Evolutionary conservation across 2,888 invertebrate species (phyloP).

Genomic region (Drosophila histrio): DNA sequence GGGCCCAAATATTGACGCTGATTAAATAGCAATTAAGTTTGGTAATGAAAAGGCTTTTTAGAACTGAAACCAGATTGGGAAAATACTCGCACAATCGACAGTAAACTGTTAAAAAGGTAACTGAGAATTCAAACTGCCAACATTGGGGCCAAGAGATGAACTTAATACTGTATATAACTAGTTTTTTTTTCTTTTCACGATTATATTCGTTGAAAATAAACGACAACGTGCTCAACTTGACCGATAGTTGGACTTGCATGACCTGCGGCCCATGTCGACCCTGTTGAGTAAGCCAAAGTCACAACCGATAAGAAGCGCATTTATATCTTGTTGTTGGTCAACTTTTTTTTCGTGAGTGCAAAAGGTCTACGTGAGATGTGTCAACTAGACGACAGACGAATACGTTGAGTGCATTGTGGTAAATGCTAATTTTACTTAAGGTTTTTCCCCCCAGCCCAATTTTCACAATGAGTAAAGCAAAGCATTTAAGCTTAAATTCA

Average conservation of each 20-base stretch:
- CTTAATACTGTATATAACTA: constrained; percentile 25
- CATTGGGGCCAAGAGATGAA: background rate
- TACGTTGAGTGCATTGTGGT: constrained; percentile 8
- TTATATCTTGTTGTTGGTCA: constrained; percentile 29
- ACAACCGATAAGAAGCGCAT: constrained; percentile 35
- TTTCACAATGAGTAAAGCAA: background rate
- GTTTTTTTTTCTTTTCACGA: too few relatives aligned
- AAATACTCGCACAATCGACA: background rate
- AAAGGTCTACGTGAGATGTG: constrained; percentile 53
- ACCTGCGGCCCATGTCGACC: constrained; percentile 52
- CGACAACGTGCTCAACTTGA: constrained; percentile 67
- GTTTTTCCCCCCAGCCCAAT: constrained; percentile 12
- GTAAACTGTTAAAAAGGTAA: background rate
- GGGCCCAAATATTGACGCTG: constrained; percentile 63
- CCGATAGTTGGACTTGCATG: constrained; percentile 61
- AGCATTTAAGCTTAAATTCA: constrained; percentile 7
- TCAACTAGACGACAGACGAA: constrained; percentile 9
- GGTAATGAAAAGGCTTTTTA: constrained; percentile 55
- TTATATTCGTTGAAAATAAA: constrained; percentile 14
- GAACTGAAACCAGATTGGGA: constrained; percentile 47
- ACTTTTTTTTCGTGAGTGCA: constrained; percentile 19
- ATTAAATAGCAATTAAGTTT: constrained; percentile 70
- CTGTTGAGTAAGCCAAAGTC: constrained; percentile 48
- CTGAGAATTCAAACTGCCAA: background rate
- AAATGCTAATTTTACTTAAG: constrained; percentile 27